Conservation (phyloP, 2,113 vertebrate genomes). For the Proteles cristata region DNA sequence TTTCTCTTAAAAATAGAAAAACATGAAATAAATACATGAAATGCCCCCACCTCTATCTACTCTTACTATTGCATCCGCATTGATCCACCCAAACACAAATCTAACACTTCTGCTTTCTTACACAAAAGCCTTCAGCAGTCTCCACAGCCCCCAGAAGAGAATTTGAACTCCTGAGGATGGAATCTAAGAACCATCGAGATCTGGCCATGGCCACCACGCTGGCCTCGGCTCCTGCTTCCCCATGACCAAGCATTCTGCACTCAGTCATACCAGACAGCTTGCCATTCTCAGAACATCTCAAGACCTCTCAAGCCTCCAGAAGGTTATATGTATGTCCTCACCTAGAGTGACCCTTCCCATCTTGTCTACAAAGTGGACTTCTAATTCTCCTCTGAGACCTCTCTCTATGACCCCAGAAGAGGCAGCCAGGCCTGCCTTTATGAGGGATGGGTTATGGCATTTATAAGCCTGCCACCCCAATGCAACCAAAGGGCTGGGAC, state of each 20-base stretch:
- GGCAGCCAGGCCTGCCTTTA: neutral
- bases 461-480: neutral
- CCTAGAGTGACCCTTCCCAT: neutral
- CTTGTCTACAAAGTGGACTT: neutral
- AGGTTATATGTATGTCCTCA: neutral
- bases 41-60: neutral
- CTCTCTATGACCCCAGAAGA: neutral
- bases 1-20: too few relatives aligned
- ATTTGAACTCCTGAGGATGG: neutral
- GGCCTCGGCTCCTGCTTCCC: neutral
- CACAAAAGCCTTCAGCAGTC: neutral
- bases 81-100: neutral
- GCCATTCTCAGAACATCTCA: neutral
- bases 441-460: neutral
- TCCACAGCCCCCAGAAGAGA: neutral
- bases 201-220: neutral
- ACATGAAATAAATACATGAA: neutral
- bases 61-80: neutral
- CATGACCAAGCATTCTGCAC: neutral
- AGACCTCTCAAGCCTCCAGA: neutral
- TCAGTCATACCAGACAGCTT: neutral
- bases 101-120: neutral
- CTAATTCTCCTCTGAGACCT: neutral
- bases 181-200: neutral
- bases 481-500: neutral